Conservation (phyloP, 1,140 invertebrate genomes). For the Drosophila persimilis region DNA sequence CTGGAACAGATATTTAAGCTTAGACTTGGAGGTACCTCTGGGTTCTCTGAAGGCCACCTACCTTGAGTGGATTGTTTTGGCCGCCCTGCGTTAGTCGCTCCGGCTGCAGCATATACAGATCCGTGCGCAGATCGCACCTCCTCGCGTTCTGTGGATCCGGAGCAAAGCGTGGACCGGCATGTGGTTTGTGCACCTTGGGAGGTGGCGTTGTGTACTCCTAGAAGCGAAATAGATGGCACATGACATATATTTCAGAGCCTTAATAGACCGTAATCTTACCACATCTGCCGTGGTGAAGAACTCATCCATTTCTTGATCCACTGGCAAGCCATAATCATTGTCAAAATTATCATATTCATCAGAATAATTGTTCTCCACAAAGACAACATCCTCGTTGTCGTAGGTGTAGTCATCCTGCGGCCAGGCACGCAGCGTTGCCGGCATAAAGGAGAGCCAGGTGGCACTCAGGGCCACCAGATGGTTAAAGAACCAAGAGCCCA, state of each 20-base stretch:
- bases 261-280: constrained; percentile 19
- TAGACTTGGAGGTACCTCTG: neutral
- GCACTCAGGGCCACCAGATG: constrained; percentile 70
- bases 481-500: constrained; percentile 71
- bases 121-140: constrained; percentile 93
- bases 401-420: constrained; percentile 81
- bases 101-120: constrained; percentile 93
- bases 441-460: constrained; percentile 74
- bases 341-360: constrained; percentile 78
- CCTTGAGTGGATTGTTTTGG: constrained; percentile 87
- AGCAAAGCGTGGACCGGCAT: constrained; percentile 83
- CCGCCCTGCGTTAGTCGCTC: constrained; percentile 91
- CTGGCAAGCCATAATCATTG: constrained; percentile 63
- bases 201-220: constrained; percentile 75
- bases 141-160: constrained; percentile 86
- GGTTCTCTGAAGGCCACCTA: constrained; percentile 11
- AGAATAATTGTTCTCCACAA: constrained; percentile 73
- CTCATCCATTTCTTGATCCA: constrained; percentile 78
- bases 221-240: neutral
- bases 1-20: constrained; percentile 84
- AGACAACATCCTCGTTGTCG: constrained; percentile 74
- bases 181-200: constrained; percentile 82
- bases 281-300: constrained; percentile 80
- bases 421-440: constrained; percentile 70
- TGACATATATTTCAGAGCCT: neutral